Percentiles rank a stretch among this genome's conserved stretches.
phyloP scores from a whole-genome alignment of 2,888 invertebrate genomes.

The Synanthedon formicaeformis region DNA sequence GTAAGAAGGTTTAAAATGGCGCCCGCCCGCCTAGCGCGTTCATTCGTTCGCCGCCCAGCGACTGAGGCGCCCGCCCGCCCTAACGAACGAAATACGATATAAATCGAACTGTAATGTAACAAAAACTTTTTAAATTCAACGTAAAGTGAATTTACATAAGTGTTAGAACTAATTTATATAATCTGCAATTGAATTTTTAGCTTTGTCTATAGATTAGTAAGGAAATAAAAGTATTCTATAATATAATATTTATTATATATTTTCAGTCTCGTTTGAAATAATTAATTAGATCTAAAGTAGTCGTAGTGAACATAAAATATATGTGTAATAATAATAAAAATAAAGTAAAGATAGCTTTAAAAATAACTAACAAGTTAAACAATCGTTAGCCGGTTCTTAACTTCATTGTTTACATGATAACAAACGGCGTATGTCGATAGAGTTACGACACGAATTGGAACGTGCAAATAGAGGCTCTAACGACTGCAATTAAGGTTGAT shows the following conservation, averaged over 20 bases:
- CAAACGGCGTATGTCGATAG: conserved; percentile 25
- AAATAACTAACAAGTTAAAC: conserved; percentile 41
- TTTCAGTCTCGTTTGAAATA: background rate
- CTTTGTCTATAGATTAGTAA: no score
- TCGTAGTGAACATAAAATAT: no score
- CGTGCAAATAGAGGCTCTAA: conserved; percentile 12
- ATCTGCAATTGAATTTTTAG: no score
- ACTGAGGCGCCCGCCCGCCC: conserved; percentile 43
- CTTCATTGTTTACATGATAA: conserved; percentile 23
- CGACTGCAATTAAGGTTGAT: conserved; percentile 9
- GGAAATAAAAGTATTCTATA: no score
- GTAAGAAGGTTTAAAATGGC: background rate
- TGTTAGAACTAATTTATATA: no score
- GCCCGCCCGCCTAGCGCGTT: conserved; percentile 11
- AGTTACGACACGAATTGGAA: conserved; percentile 11
- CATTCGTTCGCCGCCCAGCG: conserved; percentile 41
- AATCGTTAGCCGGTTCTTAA: conserved; percentile 30
- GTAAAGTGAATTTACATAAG: background rate
- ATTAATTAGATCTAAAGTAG: background rate
- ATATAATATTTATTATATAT: no score
- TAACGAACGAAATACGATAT: conserved; percentile 6
- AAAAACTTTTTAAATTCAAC: background rate
- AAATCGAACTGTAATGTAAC: background rate
- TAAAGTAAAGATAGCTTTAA: conserved; percentile 18
- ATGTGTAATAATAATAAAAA: no score